These are phyloP conservation scores for Hetaerina titia DNA, from an alignment of 2,888 invertebrate genomes.

Conservation along the genomic window DNA sequence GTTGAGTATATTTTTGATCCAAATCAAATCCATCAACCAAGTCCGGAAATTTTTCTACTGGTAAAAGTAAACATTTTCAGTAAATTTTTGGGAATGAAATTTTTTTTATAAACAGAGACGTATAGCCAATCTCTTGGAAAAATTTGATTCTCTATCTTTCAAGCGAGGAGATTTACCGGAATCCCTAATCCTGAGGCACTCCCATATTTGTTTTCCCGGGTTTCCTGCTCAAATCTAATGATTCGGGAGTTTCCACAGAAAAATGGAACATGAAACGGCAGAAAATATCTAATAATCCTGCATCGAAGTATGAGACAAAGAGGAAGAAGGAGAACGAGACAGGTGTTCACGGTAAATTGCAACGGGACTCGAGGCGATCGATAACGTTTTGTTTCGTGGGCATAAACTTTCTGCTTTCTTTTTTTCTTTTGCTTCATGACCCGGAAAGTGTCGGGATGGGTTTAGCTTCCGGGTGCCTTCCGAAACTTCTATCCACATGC, in stretches of 20 bases:
- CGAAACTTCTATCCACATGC: too few species aligned
- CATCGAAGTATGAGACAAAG: not conserved
- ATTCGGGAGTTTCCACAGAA: not conserved
- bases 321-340: not conserved
- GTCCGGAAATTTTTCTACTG: too few species aligned
- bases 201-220: not conserved
- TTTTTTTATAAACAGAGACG: too few species aligned
- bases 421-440: not conserved
- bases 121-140: not conserved
- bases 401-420: not conserved
- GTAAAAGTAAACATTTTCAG: too few species aligned
- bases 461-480: not conserved
- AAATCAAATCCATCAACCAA: too few species aligned
- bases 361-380: not conserved
- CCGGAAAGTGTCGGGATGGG: not conserved
- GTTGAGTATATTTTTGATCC: too few species aligned
- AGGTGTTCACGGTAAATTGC: not conserved
- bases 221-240: not conserved
- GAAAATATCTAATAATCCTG: not conserved
- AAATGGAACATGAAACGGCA: not conserved
- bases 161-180: not conserved
- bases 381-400: not conserved
- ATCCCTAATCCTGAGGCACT: not conserved
- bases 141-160: not conserved
- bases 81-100: too few species aligned